These are phyloP conservation scores for Myrmecophaga tridactyla DNA, from an alignment of 2,113 vertebrate species.

Conservation along the genomic window DNA sequence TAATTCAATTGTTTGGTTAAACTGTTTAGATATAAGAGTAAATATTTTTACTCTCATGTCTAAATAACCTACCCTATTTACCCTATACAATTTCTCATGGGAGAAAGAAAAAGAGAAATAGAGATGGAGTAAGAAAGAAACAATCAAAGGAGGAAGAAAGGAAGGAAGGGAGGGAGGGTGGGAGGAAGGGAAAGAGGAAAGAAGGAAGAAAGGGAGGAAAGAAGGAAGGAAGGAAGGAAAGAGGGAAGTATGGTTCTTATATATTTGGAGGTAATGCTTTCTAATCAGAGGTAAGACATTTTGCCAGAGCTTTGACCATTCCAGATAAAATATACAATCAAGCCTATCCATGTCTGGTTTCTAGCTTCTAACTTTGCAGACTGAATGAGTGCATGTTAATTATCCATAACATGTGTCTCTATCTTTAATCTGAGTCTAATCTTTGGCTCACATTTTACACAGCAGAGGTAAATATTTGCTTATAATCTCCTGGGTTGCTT, in stretches of 20 bases:
- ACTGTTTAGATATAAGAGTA: neutral
- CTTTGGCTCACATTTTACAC: conserved; percentile 2
- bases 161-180: neutral
- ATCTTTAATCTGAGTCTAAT: conserved; percentile 9
- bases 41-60: neutral
- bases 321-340: neutral
- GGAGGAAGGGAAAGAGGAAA: neutral
- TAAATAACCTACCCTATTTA: neutral
- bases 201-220: neutral
- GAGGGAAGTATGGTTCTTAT: neutral
- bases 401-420: neutral
- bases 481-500: neutral
- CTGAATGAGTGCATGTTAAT: neutral
- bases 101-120: neutral
- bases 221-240: rapidly evolving
- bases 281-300: neutral
- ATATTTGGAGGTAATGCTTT: neutral
- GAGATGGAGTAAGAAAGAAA: neutral
- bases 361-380: neutral
- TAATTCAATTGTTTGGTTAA: too few species aligned
- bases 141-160: neutral
- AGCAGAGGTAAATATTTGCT: conserved; percentile 32
- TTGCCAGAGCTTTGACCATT: neutral
- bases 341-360: neutral
- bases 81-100: neutral